A percentile compares a stretch with the other conserved stretches of the same genome.
Conservation (phyloP, 2,888 invertebrate species). For the Halictus quadricinctus region DNA sequence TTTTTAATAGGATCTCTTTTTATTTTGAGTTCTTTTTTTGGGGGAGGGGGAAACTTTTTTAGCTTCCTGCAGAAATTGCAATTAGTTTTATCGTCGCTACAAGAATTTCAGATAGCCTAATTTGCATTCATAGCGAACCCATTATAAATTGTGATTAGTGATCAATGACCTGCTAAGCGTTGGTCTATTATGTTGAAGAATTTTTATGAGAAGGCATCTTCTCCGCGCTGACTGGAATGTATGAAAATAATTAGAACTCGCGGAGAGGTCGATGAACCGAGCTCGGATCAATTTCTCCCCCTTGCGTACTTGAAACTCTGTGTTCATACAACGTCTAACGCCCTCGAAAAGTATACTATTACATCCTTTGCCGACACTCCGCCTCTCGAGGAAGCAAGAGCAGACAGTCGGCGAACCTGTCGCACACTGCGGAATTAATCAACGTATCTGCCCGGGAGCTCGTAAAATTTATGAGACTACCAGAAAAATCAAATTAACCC, state of each 20-base stretch:
- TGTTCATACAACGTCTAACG: constrained; percentile 17
- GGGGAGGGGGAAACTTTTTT: background rate
- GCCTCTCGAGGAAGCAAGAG: constrained; percentile 10
- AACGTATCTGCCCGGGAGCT: background rate
- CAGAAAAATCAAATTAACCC: background rate
- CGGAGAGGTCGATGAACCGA: constrained; percentile 11
- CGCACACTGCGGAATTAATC: background rate
- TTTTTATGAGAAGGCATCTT: background rate
- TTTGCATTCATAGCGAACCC: background rate
- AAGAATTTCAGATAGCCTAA: background rate
- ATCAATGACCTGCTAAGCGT: background rate
- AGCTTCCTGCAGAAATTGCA: background rate
- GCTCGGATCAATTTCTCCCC: constrained; percentile 16
- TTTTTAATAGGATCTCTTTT: background rate
- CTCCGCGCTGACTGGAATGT: background rate
- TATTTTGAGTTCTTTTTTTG: background rate
- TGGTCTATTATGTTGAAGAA: background rate
- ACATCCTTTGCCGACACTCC: constrained; percentile 14
- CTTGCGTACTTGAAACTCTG: background rate
- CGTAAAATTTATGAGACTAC: background rate
- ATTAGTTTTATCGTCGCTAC: background rate
- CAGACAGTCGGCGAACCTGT: background rate
- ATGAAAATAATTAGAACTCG: constrained; percentile 12
- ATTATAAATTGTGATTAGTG: constrained; percentile 10
- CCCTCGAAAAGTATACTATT: constrained; percentile 14